A percentile compares a stretch with the other conserved stretches of the same genome.
phyloP scores from a whole-genome alignment of 2,113 vertebrate genomes.

The Leptobrachium leishanense region DNA sequence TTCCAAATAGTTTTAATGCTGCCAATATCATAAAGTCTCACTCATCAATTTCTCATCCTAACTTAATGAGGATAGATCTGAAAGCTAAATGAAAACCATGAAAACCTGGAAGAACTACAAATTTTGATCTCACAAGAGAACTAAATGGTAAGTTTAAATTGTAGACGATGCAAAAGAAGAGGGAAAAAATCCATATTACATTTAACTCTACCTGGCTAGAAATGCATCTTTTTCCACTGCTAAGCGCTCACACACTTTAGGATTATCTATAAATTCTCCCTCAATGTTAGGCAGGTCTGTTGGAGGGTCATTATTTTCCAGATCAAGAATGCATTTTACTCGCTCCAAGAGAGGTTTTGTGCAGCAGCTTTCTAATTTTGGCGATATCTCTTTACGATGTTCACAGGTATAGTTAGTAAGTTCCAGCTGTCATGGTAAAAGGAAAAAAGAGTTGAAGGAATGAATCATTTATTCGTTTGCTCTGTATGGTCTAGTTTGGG shows the following conservation, averaged over 20 bases:
- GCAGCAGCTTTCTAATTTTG: constrained; percentile 61
- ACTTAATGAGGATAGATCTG: too few species aligned
- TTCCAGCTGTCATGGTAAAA: constrained; percentile 53
- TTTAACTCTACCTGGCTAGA: constrained; percentile 60
- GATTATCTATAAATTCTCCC: constrained; percentile 59
- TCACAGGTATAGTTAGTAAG: constrained; percentile 57
- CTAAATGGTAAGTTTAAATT: too few species aligned
- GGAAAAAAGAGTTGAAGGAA: background rate
- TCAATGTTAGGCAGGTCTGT: constrained; percentile 53
- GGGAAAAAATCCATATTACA: background rate
- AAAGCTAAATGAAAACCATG: too few species aligned
- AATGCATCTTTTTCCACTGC: constrained; percentile 56
- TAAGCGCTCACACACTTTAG: constrained; percentile 54
- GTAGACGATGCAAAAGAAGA: too few species aligned
- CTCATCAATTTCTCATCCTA: too few species aligned
- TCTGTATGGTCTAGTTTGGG: too few species aligned
- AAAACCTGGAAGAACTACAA: too few species aligned
- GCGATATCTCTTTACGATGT: constrained; percentile 55
- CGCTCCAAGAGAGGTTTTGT: constrained; percentile 56
- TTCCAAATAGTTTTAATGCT: too few species aligned
- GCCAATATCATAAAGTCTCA: too few species aligned
- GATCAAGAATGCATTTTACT: constrained; percentile 54
- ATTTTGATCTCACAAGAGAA: too few species aligned
- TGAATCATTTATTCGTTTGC: too few species aligned
- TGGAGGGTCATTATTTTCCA: constrained; percentile 57